Evolutionary conservation across 2,113 vertebrate genomes (phyloP).

Genomic region (Melanerpes formicivorus): DNA sequence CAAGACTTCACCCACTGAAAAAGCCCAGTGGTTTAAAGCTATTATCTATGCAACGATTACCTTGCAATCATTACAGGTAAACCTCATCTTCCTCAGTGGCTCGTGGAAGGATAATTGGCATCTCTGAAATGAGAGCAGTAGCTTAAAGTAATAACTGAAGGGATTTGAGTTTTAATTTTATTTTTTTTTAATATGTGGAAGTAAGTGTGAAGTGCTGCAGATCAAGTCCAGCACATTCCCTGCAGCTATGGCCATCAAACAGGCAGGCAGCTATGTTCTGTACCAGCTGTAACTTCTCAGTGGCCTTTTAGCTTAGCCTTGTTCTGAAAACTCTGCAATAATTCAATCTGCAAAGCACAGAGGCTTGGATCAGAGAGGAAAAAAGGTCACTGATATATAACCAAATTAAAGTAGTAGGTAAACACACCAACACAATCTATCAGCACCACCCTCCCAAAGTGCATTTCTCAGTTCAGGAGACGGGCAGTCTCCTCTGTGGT

Average conservation of each 20-base stretch:
- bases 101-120: neutral
- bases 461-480: neutral
- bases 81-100: neutral
- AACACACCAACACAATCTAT: neutral
- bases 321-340: neutral
- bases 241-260: neutral
- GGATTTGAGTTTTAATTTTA: neutral
- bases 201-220: neutral
- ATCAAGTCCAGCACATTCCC: neutral
- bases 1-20: neutral
- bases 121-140: neutral
- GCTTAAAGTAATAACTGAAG: neutral
- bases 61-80: neutral
- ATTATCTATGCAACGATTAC: rapidly evolving
- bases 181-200: neutral
- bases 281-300: neutral
- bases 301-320: neutral
- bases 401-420: neutral
- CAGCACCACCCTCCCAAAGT: neutral
- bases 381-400: neutral
- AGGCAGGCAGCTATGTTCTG: neutral
- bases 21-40: neutral
- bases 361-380: neutral
- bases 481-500: rapidly evolving
- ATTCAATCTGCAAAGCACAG: neutral